These are phyloP conservation scores for Chelidonichthys spinosus DNA, from an alignment of 2,797 vertebrate genomes.

Conservation along the genomic window DNA sequence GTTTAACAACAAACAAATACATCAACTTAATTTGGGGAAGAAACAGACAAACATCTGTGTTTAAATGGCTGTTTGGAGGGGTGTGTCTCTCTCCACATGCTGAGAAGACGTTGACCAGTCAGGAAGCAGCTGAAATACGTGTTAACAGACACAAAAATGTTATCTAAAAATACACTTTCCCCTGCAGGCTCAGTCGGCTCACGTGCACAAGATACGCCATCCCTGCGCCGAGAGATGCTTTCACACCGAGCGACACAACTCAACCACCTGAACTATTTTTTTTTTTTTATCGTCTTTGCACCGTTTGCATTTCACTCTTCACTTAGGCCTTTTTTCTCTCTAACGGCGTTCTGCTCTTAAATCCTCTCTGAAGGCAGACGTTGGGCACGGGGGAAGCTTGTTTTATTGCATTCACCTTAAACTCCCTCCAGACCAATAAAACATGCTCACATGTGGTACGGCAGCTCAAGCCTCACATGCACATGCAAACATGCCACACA, in stretches of 20 bases:
- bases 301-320: conserved; percentile 31
- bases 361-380: conserved; percentile 63
- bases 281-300: conserved; percentile 33
- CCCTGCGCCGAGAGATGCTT: conserved; percentile 8
- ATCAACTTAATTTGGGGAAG: conserved; percentile 32
- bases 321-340: conserved; percentile 28
- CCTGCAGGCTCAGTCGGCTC: neutral
- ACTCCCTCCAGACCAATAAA: conserved; percentile 76
- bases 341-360: conserved; percentile 52
- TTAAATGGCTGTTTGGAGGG: conserved; percentile 47
- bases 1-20: conserved; percentile 35
- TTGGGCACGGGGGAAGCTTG: conserved; percentile 67
- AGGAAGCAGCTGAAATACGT: conserved; percentile 72
- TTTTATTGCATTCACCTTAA: conserved; percentile 82
- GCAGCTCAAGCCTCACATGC: conserved; percentile 56
- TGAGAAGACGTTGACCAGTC: conserved; percentile 47
- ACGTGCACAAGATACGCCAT: too few species aligned
- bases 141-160: conserved; percentile 63
- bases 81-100: conserved; percentile 49
- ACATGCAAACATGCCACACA: neutral
- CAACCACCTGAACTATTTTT: conserved; percentile 29
- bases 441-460: conserved; percentile 75
- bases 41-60: conserved; percentile 41
- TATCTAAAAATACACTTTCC: conserved; percentile 64
- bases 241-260: conserved; percentile 17